These are phyloP conservation scores for Gymnarchus niloticus DNA, from an alignment of 2,113 vertebrate genomes.

Conservation along the genomic window DNA sequence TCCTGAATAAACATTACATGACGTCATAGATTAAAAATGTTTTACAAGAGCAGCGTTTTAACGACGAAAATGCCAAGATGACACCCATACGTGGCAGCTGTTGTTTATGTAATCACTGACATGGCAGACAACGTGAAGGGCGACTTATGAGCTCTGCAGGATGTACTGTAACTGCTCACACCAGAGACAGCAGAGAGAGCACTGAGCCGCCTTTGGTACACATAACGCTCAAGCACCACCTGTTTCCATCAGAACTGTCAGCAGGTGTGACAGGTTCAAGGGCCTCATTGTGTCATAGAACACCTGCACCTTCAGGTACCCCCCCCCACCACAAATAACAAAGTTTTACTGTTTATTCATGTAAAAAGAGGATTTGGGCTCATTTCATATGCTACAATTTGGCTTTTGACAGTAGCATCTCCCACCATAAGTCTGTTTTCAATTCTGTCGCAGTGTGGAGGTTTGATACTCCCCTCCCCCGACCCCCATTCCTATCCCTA, in stretches of 20 bases:
- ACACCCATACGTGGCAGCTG: not conserved
- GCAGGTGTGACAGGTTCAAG: not conserved
- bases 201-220: not conserved
- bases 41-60: not conserved
- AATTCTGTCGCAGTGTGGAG: too few species aligned
- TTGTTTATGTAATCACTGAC: not conserved
- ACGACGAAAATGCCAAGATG: not conserved
- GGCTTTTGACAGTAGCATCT: not conserved
- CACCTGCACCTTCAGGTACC: conserved; percentile 1
- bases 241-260: not conserved
- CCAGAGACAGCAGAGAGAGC: not conserved
- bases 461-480: too few species aligned
- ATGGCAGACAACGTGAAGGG: not conserved
- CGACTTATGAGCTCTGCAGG: not conserved
- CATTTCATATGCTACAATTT: not conserved
- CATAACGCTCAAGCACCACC: not conserved
- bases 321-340: not conserved
- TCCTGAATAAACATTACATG: not conserved
- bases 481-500: too few species aligned
- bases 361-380: not conserved
- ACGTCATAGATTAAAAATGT: not conserved
- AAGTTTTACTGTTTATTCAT: not conserved
- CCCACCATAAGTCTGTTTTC: too few species aligned
- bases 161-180: too few species aligned
- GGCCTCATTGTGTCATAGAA: conserved; percentile 4